Base-by-base conservation (phyloP, 53 echinoderm and acorn worm species). In the Actinopyga echinites region DNA sequence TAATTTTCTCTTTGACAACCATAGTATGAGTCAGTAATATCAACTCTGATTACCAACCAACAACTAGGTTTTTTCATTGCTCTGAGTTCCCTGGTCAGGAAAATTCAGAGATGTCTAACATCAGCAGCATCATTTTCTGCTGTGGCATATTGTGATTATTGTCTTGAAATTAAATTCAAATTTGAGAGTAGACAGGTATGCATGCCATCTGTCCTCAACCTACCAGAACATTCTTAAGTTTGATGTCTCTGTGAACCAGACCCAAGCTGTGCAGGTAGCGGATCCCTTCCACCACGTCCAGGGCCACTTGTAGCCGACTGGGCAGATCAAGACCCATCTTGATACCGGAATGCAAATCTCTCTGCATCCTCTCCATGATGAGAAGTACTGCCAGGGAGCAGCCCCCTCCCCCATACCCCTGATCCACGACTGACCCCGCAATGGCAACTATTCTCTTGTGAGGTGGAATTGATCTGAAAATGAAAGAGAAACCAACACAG, bases 161-260 rank as follows among this genome's bases (percentile, higher is more conserved):
- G n/a, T n/a, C n/a, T n/a, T n/a, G n/a, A n/a, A n/a, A n/a, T n/a
- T n/a, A n/a, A n/a, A n/a, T n/a, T n/a, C n/a, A 9, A 24, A 24
- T 0, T 3, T 33, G 23, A 15, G 37, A 24, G 1, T 55, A 24
- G 0, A 30, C 2, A 56, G 26, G 19, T n/a, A n/a, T n/a, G n/a
- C n/a, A n/a, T 15, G 40, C 17, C 2, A 49, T 17, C 13, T 12
- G 21, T 21, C 62, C 3, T 12, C 0, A 15, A 91, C 96, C 89
- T 55, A 99, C 99, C 92, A 99, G 65, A 8, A 99, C 99, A 83
- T 99, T 99, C 79, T 99, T 99, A 58, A 99, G 92, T 40, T 99
- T 99, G 87, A 99, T 92, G 49, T 99, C 99, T 44, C 99, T 68
- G 69, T 99, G 99, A 2, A 99, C 99, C 57, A 99, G 82, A 17